Conservation (phyloP, 2,113 vertebrate species). For the Falcunculus frontatus region DNA sequence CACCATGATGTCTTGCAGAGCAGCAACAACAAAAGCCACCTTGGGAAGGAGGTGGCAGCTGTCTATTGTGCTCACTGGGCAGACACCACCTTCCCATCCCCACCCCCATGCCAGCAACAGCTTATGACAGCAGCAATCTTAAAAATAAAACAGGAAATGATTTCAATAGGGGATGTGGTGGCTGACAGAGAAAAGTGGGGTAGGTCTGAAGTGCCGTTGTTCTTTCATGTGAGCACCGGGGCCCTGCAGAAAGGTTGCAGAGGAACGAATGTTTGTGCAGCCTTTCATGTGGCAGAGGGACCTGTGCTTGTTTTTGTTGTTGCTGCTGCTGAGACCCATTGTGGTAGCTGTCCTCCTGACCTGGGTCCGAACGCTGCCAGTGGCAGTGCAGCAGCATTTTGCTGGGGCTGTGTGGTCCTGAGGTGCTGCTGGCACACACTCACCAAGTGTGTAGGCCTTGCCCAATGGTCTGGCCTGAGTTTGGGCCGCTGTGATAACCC, state of each 20-base stretch:
- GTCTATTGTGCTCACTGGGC: background rate
- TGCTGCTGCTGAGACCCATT: background rate
- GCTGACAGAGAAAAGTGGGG: slow-evolving; percentile 7
- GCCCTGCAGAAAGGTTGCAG: background rate
- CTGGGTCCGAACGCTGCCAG: fast-evolving
- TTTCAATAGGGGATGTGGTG: slow-evolving; percentile 56
- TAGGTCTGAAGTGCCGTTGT: background rate
- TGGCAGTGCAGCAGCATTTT: fast-evolving
- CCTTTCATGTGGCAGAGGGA: background rate
- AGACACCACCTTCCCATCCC: background rate
- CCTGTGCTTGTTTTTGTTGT: background rate
- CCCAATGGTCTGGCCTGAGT: background rate
- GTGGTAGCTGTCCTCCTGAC: background rate
- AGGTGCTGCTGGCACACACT: background rate
- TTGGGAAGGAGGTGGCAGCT: background rate
- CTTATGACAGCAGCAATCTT: slow-evolving; percentile 24
- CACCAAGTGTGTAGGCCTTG: background rate
- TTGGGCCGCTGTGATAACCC: fast-evolving
- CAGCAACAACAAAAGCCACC: background rate
- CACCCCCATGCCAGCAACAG: background rate
- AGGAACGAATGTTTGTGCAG: background rate
- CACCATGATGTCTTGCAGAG: fast-evolving
- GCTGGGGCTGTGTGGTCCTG: fast-evolving
- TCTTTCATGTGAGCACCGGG: background rate
- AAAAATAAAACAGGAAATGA: slow-evolving; percentile 64